Conservation (phyloP, 2,888 invertebrate genomes). For the Spodoptera littoralis region DNA sequence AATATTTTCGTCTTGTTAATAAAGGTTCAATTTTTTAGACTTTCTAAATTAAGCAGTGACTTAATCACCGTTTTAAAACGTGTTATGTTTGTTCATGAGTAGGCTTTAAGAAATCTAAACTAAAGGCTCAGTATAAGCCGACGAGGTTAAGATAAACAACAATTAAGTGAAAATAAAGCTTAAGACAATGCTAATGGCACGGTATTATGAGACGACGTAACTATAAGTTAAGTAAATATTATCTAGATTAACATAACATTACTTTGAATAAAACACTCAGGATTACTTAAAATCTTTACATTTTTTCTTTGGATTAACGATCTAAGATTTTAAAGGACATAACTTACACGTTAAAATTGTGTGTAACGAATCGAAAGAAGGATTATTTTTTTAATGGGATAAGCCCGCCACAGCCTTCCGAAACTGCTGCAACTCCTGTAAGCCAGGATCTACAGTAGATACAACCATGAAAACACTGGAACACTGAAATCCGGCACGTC, state of each 20-base stretch:
- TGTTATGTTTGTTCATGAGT: constrained; percentile 22
- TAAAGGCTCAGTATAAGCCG: constrained; percentile 34
- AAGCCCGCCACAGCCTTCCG: too few species aligned
- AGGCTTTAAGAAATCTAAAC: constrained; percentile 29
- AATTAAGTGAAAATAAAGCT: constrained; percentile 50
- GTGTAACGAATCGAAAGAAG: too few species aligned
- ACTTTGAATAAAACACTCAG: constrained; percentile 1
- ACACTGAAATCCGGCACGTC: too few species aligned
- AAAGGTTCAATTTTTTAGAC: too few species aligned
- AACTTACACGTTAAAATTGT: too few species aligned
- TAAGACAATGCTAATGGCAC: constrained; percentile 35
- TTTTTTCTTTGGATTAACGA: not conserved
- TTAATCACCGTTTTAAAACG: constrained; percentile 30
- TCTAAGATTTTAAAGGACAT: not conserved
- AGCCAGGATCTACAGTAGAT: too few species aligned
- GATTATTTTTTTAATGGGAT: too few species aligned
- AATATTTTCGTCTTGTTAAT: too few species aligned
- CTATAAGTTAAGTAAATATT: constrained; percentile 22
- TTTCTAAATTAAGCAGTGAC: not conserved
- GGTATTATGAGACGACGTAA: constrained; percentile 27
- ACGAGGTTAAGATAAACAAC: constrained; percentile 42
- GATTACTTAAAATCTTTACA: constrained; percentile 4
- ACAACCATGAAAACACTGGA: too few species aligned
- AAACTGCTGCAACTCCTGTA: too few species aligned
- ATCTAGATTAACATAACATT: not conserved